A percentile compares a stretch with the other conserved stretches of the same genome.
phyloP scores from a whole-genome alignment of 2,113 vertebrate genomes.

The Anser cygnoides region DNA sequence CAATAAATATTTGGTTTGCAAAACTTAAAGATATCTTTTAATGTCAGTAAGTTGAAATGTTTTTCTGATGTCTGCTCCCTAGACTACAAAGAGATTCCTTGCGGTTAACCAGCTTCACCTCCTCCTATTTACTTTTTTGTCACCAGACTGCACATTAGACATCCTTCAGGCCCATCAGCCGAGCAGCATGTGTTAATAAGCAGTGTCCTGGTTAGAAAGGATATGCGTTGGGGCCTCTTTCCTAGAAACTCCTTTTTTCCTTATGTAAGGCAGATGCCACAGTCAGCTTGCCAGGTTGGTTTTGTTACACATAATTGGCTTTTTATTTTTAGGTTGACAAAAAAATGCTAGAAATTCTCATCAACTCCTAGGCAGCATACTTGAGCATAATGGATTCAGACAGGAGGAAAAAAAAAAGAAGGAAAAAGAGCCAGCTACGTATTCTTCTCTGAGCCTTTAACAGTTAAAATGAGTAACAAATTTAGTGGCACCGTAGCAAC shows the following conservation, averaged over 20 bases:
- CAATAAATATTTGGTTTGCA: not conserved
- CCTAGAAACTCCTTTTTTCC: not conserved
- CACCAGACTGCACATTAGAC: constrained; percentile 1
- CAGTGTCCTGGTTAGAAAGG: not conserved
- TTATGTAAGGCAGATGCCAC: not conserved
- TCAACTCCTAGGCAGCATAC: not conserved
- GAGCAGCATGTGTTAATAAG: not conserved
- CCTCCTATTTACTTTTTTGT: not conserved
- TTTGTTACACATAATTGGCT: not conserved
- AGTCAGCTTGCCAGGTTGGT: not conserved
- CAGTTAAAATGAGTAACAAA: not conserved
- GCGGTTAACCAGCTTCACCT: constrained; percentile 34
- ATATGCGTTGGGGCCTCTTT: not conserved
- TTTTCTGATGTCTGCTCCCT: constrained; percentile 22
- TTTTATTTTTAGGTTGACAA: not conserved
- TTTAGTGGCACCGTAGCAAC: not conserved
- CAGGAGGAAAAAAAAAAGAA: not conserved
- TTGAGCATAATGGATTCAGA: not conserved
- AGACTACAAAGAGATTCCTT: constrained; percentile 23
- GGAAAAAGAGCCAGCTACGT: not conserved
- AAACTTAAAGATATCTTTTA: not conserved
- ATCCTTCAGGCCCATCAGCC: not conserved
- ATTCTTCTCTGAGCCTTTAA: not conserved
- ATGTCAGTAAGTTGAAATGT: not conserved
- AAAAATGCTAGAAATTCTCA: constrained; percentile 31